These are phyloP conservation scores for Zaprionus ghesquierei DNA, from an alignment of 1,140 invertebrate species.

Conservation along the genomic window DNA sequence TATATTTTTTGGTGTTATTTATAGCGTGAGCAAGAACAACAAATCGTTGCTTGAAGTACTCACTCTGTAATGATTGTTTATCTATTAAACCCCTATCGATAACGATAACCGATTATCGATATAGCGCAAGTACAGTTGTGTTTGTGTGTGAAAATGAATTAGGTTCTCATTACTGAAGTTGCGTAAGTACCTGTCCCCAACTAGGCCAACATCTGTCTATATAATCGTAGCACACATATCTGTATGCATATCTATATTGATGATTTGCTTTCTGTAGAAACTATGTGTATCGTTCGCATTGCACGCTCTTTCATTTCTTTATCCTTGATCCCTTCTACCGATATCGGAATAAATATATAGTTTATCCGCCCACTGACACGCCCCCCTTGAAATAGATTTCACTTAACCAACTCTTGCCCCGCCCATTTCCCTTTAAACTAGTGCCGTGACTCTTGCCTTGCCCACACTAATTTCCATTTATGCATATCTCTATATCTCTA, in stretches of 20 bases:
- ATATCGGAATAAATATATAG: not conserved
- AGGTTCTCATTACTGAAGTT: not conserved
- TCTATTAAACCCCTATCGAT: not conserved
- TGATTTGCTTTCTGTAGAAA: not conserved
- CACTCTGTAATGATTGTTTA: not conserved
- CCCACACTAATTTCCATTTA: not conserved
- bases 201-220: not conserved
- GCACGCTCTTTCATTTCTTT: not conserved
- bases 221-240: not conserved
- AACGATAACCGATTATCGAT: not conserved
- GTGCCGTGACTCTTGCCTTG: too few species aligned
- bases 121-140: not conserved
- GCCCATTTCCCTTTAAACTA: too few species aligned
- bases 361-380: too few species aligned
- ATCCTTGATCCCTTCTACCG: not conserved
- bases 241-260: too few species aligned
- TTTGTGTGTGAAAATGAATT: not conserved
- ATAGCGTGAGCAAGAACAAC: not conserved
- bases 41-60: not conserved
- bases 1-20: not conserved
- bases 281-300: not conserved
- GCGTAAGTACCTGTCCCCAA: not conserved
- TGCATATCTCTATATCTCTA: not conserved
- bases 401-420: not conserved
- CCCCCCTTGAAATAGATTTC: too few species aligned